Evolutionary conservation across 2,888 invertebrate species (phyloP).

Genomic region (Drosophila anceps): DNA sequence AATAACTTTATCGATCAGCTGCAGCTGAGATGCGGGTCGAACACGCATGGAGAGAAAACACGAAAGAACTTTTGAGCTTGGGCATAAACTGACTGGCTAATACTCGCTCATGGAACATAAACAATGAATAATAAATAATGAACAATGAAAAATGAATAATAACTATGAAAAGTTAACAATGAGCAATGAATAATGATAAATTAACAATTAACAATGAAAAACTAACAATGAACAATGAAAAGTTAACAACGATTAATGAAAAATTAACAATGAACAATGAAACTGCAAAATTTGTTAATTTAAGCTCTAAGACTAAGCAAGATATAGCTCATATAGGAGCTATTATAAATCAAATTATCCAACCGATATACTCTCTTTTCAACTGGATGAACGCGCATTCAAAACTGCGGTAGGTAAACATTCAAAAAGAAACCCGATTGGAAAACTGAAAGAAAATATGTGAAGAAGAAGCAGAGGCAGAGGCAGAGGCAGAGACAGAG

Average conservation of each 20-base stretch:
- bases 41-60: background rate
- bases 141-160: background rate
- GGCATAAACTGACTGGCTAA: background rate
- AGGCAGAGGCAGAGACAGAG: too few species aligned
- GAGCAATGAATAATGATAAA: too few species aligned
- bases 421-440: constrained; percentile 15
- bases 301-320: too few species aligned
- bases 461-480: background rate
- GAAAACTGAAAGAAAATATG: constrained; percentile 34
- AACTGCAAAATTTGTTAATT: too few species aligned
- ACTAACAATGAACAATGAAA: too few species aligned
- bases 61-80: background rate
- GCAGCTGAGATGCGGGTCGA: constrained; percentile 51
- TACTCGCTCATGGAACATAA: background rate
- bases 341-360: too few species aligned
- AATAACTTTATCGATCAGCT: constrained; percentile 64
- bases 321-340: too few species aligned
- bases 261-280: too few species aligned
- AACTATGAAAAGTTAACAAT: background rate
- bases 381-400: background rate
- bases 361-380: background rate
- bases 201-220: too few species aligned
- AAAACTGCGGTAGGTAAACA: constrained; percentile 67
- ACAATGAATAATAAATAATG: background rate
- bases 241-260: too few species aligned